Evolutionary conservation across 2,113 vertebrate genomes (phyloP).

Genomic region (Genyomyrus donnyi): DNA sequence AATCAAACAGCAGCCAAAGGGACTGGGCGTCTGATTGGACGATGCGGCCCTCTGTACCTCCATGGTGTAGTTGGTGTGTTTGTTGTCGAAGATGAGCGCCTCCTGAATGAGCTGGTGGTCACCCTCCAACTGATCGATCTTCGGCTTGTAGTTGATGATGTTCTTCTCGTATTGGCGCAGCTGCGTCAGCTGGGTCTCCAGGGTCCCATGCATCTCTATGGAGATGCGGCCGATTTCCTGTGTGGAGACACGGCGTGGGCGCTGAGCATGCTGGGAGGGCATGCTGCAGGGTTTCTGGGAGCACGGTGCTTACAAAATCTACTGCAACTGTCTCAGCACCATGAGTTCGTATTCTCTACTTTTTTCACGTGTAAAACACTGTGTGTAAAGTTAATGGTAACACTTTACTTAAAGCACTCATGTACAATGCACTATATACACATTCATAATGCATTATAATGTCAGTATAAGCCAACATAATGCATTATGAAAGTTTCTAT

Average conservation of each 20-base stretch:
- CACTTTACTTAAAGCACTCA: no score
- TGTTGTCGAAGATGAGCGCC: slow-evolving; percentile 96
- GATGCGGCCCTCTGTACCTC: slow-evolving; percentile 65
- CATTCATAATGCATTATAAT: no score
- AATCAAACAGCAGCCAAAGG: not conserved
- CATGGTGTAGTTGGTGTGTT: slow-evolving; percentile 99
- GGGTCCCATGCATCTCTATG: slow-evolving; percentile 93
- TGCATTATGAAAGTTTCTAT: no score
- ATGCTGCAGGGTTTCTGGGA: not conserved
- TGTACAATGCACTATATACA: not conserved
- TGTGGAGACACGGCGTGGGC: not conserved
- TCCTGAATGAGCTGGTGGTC: slow-evolving; percentile 97
- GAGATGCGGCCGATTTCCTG: slow-evolving; percentile 97
- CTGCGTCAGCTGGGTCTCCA: slow-evolving; percentile 92
- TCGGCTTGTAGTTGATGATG: slow-evolving; percentile 97
- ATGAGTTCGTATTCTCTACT: not conserved
- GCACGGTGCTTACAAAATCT: not conserved
- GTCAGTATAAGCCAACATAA: no score
- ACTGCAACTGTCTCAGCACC: not conserved
- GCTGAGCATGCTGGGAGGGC: not conserved
- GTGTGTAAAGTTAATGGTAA: not conserved
- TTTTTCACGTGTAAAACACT: not conserved
- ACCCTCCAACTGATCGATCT: slow-evolving; percentile 95
- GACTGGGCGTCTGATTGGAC: not conserved
- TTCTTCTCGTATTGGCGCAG: slow-evolving; percentile 94